phyloP scores from a whole-genome alignment of 2,113 vertebrate species.

The Notarius lentiginosus region DNA sequence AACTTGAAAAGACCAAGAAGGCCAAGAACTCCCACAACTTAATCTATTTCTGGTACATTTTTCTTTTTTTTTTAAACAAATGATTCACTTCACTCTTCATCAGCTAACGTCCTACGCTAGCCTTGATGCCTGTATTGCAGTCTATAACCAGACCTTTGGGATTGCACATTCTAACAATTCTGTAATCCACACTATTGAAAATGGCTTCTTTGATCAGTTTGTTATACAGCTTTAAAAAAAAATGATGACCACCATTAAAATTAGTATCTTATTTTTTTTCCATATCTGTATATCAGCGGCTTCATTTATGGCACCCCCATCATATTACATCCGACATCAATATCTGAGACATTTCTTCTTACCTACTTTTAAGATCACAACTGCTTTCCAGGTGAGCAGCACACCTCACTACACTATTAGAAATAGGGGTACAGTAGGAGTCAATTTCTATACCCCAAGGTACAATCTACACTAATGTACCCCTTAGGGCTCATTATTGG shows the following conservation, averaged over 20 bases:
- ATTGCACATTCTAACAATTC: not conserved
- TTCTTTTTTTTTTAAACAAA: not conserved
- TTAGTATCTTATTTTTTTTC: no score
- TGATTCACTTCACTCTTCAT: not conserved
- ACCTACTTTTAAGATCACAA: not conserved
- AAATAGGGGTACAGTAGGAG: no score
- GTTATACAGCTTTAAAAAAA: not conserved
- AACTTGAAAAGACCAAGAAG: not conserved
- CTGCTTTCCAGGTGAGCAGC: not conserved
- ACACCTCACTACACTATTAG: not conserved
- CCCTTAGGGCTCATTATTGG: no score
- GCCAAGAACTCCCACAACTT: not conserved
- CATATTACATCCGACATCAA: not conserved
- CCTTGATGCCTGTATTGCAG: not conserved
- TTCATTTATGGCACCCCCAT: not conserved
- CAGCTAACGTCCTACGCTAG: not conserved
- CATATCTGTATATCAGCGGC: not conserved
- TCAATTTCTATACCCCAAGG: no score
- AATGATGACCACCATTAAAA: no score
- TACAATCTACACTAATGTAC: no score
- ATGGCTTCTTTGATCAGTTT: not conserved
- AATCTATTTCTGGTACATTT: not conserved
- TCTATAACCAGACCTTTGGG: not conserved
- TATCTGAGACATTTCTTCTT: not conserved
- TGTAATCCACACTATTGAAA: not conserved